Percentiles rank a stretch among this genome's conserved stretches.
phyloP scores from a whole-genome alignment of 2,888 invertebrate species.

The Cantharis rustica region DNA sequence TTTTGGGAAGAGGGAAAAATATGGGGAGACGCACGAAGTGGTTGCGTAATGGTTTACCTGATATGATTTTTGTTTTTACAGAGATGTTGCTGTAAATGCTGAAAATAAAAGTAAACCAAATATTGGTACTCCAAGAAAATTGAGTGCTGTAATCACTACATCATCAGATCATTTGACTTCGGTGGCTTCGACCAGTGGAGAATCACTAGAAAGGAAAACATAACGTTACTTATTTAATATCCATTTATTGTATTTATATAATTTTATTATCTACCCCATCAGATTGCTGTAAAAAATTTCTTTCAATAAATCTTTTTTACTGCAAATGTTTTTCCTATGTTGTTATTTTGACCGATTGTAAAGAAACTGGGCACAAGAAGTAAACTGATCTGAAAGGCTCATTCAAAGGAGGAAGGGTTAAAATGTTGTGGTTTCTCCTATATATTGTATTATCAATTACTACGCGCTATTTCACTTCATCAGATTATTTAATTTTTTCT shows the following conservation, averaged over 20 bases:
- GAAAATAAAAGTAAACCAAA: background rate
- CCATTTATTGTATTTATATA: background rate
- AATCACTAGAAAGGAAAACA: background rate
- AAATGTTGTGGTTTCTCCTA: background rate
- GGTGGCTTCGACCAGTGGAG: background rate
- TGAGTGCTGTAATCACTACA: background rate
- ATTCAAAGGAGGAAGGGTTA: no score
- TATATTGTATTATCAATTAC: background rate
- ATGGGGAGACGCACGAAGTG: background rate
- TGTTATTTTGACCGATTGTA: no score
- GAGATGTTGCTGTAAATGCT: background rate
- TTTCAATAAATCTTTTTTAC: background rate
- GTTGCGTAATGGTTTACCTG: background rate
- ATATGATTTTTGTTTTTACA: background rate
- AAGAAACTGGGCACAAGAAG: no score
- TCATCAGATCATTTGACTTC: background rate
- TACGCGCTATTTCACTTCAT: background rate
- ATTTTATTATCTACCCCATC: background rate
- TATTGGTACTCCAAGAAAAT: background rate
- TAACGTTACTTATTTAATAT: background rate
- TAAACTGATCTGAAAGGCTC: no score
- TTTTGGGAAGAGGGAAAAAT: background rate
- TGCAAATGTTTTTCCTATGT: background rate
- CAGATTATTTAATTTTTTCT: background rate
- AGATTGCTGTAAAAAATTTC: background rate